Base-by-base conservation (phyloP, 92 coral and sea anemone genomes). In the Phenganax subtilis region DNA sequence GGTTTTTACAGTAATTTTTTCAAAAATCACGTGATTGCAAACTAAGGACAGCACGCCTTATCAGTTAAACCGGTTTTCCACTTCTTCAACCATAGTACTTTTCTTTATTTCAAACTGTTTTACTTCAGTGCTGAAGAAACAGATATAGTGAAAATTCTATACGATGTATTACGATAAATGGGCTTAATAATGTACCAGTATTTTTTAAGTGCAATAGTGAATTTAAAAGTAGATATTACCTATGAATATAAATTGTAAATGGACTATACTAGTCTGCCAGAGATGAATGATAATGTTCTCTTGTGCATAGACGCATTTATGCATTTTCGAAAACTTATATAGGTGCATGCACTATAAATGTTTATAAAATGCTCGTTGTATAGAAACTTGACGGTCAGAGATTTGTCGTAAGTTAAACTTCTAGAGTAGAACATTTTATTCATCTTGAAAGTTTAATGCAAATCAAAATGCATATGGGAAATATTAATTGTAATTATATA, bases 201-300 rank as follows among this genome's bases (percentile, higher is more conserved):
- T 11, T 17, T 61, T 20, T 12, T 7, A 6, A 17, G n/a, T 61
- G 6, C 0, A 61, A 61, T 61, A 28, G 5, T 61, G 25, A 29
- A 68, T 68, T 68, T 8, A 30, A 37, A 68, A 28, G 12, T 68
- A 68, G 54, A 17, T 10, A 9, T 68, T 37, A 17, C 11, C 54
- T 37, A 68, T 68, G 73, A n/a, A 29, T 30, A 55, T 37, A 68
- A 28, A 68, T 68, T 30, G 53, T 68, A 68, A 68, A 68, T 68
- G 29, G 73, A 68, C 73, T 68, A 68, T 10, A 17, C 0, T 37
- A 30, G 73, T 68, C 53, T 68, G 14, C 29, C 9, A 12, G 9
- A 29, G 54, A 29, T 68, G 73, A 20, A 68, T 68, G 9, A 68
- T 68, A 68, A 20, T 64, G 12, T 44, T 64, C 70, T 64, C 31